phyloP scores from a whole-genome alignment of 2,888 invertebrate genomes.

The Yponomeuta malinellus region DNA sequence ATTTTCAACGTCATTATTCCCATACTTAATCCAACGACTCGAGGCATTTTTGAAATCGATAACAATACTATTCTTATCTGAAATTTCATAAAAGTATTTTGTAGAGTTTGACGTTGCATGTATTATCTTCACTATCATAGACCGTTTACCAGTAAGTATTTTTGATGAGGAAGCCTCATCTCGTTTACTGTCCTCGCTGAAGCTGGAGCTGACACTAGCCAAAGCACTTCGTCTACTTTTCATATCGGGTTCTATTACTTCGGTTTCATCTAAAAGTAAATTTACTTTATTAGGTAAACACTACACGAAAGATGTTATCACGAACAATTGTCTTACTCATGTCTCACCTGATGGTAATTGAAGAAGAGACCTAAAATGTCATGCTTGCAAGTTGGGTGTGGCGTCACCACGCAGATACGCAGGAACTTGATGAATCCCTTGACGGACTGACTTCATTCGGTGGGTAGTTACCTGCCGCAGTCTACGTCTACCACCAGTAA shows the following conservation, averaged over 20 bases:
- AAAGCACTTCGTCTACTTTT: neutral
- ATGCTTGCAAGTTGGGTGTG: no score
- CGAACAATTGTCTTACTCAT: no score
- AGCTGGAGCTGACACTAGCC: neutral
- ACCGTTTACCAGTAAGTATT: neutral
- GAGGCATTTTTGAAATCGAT: constrained; percentile 59
- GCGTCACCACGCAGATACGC: no score
- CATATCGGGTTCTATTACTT: neutral
- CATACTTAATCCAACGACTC: constrained; percentile 67
- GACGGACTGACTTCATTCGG: no score
- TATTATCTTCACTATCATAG: constrained; percentile 21
- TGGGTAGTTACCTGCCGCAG: no score
- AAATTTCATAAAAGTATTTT: constrained; percentile 18
- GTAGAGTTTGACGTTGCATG: no score
- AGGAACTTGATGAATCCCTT: no score
- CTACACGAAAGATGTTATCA: neutral
- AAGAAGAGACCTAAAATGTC: no score
- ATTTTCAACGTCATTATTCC: constrained; percentile 58
- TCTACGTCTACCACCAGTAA: no score
- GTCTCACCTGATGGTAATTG: no score
- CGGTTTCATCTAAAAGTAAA: neutral
- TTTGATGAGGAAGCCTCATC: neutral
- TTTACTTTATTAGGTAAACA: neutral
- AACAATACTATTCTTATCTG: constrained; percentile 26
- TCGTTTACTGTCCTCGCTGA: neutral